A percentile compares a stretch with the other conserved stretches of the same genome.
Evolutionary conservation across 2,888 invertebrate genomes (phyloP).

Genomic region (Mythimna pallens): DNA sequence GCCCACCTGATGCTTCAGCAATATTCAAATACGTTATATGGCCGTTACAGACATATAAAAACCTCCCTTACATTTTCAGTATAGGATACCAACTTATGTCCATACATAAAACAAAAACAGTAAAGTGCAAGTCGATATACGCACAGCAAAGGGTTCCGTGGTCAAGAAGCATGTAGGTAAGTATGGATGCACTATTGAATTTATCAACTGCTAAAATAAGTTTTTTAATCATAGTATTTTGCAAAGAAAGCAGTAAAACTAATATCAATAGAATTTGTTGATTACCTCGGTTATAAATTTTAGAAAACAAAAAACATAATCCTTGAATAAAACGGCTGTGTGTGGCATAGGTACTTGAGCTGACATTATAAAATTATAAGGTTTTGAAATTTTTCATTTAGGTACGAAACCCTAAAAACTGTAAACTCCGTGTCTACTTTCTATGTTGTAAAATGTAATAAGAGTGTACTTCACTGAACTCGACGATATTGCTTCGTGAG

Average conservation of each 20-base stretch:
- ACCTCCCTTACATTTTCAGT: constrained; percentile 17
- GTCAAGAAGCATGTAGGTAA: no score
- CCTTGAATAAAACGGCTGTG: no score
- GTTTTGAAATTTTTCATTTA: background rate
- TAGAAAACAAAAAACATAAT: no score
- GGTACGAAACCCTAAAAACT: constrained; percentile 4
- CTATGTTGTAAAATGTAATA: constrained; percentile 36
- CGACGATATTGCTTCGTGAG: constrained; percentile 23
- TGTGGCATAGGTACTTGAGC: no score
- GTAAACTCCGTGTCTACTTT: constrained; percentile 6
- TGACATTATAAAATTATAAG: background rate
- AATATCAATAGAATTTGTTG: no score
- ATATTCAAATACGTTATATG: constrained; percentile 42
- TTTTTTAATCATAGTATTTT: no score
- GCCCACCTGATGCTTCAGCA: constrained; percentile 54
- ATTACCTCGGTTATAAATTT: no score
- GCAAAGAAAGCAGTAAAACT: no score
- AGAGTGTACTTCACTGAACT: constrained; percentile 18
- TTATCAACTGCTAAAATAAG: no score
- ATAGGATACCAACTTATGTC: background rate
- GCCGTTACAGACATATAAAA: constrained; percentile 23
- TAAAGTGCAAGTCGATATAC: background rate
- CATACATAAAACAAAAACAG: background rate
- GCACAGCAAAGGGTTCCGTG: background rate
- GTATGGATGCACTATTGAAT: no score